Conservation (phyloP, 2,113 vertebrate species). For the Pachycephala philippinensis region DNA sequence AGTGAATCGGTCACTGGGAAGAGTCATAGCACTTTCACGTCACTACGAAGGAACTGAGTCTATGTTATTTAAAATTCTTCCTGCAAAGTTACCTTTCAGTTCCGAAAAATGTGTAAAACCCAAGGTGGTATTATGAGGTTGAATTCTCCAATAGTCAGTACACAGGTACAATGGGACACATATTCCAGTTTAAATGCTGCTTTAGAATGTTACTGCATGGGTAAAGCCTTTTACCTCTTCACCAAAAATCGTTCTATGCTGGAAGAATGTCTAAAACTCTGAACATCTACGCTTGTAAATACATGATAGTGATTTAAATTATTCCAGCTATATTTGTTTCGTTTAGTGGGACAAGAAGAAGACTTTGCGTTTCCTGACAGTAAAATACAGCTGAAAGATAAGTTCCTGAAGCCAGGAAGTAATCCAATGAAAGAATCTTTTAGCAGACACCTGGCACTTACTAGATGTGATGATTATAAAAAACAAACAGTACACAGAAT, state of each 20-base stretch:
- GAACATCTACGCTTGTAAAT: background rate
- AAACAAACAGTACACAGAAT: background rate
- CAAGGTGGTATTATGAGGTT: background rate
- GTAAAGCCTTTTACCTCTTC: background rate
- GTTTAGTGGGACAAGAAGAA: background rate
- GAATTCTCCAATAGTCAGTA: background rate
- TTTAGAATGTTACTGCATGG: background rate
- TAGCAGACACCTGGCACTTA: background rate
- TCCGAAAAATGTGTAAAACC: background rate
- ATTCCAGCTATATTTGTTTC: background rate
- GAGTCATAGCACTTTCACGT: background rate
- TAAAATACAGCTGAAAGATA: background rate
- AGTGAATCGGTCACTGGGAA: background rate
- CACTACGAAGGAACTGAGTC: background rate
- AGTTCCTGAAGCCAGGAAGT: background rate
- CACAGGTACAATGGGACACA: fast-evolving
- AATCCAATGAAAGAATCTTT: background rate
- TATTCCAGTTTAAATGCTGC: background rate
- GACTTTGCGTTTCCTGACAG: background rate
- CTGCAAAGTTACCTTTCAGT: background rate
- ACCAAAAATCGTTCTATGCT: background rate
- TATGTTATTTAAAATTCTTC: background rate
- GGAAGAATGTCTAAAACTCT: background rate
- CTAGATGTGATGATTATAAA: background rate
- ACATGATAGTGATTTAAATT: background rate